phyloP scores from a whole-genome alignment of 2,888 invertebrate species.

The Ephialtes manifestator region DNA sequence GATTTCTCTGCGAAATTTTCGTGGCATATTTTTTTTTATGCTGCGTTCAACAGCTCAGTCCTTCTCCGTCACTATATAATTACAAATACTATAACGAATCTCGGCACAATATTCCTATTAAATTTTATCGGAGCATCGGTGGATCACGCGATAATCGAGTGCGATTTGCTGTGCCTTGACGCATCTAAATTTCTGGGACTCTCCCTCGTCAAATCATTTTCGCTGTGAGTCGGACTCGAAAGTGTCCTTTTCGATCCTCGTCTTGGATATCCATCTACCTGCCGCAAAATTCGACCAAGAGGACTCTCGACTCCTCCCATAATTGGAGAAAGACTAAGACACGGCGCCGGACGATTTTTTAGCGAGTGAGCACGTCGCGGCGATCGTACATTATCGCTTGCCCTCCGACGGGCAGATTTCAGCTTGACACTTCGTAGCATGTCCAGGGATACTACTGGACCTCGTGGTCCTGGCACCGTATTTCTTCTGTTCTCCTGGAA shows the following conservation, averaged over 20 bases:
- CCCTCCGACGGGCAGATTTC: constrained; percentile 79
- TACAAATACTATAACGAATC: constrained; percentile 14
- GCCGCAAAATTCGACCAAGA: constrained; percentile 76
- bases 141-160: constrained; percentile 65
- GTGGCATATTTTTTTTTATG: not conserved
- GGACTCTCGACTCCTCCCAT: constrained; percentile 74
- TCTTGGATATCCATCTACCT: constrained; percentile 74
- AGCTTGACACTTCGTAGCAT: constrained; percentile 80
- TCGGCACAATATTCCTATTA: constrained; percentile 12
- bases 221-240: constrained; percentile 69
- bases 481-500: no score
- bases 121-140: constrained; percentile 12
- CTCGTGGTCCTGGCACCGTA: no score
- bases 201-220: constrained; percentile 71
- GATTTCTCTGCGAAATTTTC: not conserved
- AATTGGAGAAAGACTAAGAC: constrained; percentile 77
- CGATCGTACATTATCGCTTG: constrained; percentile 75
- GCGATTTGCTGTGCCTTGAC: constrained; percentile 68
- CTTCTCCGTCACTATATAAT: not conserved
- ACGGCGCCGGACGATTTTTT: constrained; percentile 71
- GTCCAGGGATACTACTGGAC: constrained; percentile 76
- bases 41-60: not conserved
- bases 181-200: constrained; percentile 65
- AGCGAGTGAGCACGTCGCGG: constrained; percentile 75
- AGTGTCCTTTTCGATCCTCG: constrained; percentile 70